phyloP scores from a whole-genome alignment of 1,140 invertebrate genomes.

The Trissolcus basalis region DNA sequence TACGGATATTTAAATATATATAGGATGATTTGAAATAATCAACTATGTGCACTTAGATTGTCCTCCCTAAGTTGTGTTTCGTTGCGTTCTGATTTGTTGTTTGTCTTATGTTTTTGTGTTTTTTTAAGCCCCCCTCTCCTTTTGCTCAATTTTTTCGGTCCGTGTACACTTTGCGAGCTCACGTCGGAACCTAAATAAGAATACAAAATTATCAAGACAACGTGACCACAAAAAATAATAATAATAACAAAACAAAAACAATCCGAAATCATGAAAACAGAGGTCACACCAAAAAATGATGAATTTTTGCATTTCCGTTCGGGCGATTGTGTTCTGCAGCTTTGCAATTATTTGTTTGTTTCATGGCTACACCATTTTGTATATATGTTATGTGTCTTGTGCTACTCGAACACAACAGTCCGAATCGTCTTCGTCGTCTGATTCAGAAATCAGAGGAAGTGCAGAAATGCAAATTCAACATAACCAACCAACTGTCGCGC shows the following conservation, averaged over 20 bases:
- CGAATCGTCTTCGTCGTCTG: conserved; percentile 28
- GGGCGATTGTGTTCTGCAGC: conserved; percentile 29
- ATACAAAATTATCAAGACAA: background rate
- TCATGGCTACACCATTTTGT: conserved; percentile 37
- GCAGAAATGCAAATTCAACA: conserved; percentile 24
- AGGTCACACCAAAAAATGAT: background rate
- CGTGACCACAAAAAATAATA: background rate
- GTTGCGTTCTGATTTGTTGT: conserved; percentile 64
- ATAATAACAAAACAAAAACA: too few relatives aligned
- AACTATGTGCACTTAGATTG: conserved; percentile 65
- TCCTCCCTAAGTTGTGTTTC: conserved; percentile 62
- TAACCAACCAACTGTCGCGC: conserved; percentile 5
- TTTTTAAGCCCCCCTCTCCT: conserved; percentile 19
- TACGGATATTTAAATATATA: conserved; percentile 76
- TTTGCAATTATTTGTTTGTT: conserved; percentile 35
- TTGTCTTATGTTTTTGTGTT: conserved; percentile 38
- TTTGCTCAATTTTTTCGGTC: conserved; percentile 56
- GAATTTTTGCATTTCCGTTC: conserved; percentile 18
- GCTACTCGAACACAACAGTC: conserved; percentile 61
- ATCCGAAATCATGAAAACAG: background rate
- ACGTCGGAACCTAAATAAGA: conserved; percentile 39
- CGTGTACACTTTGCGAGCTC: conserved; percentile 42
- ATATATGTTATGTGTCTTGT: conserved; percentile 48
- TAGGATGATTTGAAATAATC: conserved; percentile 68
- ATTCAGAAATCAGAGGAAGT: conserved; percentile 4